phyloP scores from a whole-genome alignment of 2,113 vertebrate genomes.

The Sapajus apella region DNA sequence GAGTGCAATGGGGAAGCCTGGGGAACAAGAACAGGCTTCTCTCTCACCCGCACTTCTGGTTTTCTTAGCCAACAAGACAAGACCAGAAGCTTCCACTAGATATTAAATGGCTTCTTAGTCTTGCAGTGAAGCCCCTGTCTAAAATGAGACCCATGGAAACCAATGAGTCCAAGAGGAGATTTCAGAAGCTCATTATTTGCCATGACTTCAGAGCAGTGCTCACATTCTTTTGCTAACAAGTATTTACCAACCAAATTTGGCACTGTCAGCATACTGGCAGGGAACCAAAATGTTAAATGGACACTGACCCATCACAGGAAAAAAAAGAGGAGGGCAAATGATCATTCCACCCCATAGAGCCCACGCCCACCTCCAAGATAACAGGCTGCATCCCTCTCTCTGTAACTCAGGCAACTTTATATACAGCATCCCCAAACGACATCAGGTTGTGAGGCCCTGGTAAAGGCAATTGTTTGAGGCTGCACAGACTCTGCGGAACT shows the following conservation, averaged over 20 bases:
- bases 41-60: background rate
- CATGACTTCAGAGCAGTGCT: background rate
- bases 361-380: background rate
- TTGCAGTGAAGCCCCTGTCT: background rate
- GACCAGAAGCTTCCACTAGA: background rate
- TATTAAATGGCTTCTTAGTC: background rate
- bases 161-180: background rate
- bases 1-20: background rate
- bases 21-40: background rate
- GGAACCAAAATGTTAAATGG: background rate
- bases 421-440: background rate
- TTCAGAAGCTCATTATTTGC: background rate
- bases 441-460: background rate
- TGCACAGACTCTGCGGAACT: background rate
- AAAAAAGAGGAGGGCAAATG: background rate
- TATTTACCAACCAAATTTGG: background rate
- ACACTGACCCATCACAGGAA: background rate
- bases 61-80: background rate
- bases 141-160: background rate
- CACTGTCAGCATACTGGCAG: background rate
- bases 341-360: background rate
- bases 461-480: background rate
- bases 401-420: background rate
- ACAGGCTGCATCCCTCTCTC: background rate
- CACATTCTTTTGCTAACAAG: slow-evolving; percentile 9